These are phyloP conservation scores for Eretmocerus hayati DNA, from an alignment of 2,888 invertebrate species.

Conservation along the genomic window DNA sequence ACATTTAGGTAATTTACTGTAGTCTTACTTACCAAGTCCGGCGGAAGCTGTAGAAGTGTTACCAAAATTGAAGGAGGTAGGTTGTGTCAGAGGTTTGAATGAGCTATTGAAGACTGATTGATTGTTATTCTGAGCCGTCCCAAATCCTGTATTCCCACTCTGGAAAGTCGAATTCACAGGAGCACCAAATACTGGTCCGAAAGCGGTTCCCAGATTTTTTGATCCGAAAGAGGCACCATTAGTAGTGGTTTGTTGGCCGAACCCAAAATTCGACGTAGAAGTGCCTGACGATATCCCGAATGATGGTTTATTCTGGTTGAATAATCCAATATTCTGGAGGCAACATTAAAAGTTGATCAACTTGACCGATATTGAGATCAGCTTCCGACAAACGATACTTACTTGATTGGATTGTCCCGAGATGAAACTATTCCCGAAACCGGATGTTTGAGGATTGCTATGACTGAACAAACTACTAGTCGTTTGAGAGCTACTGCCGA, in stretches of 20 bases:
- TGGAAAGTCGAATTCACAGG: slow-evolving; percentile 29
- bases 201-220: slow-evolving; percentile 46
- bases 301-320: slow-evolving; percentile 46
- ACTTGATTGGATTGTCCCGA: slow-evolving; percentile 25
- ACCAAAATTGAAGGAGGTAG: slow-evolving; percentile 44
- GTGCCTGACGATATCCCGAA: slow-evolving; percentile 39
- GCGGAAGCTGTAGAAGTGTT: slow-evolving; percentile 32
- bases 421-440: slow-evolving; percentile 42
- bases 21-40: no score
- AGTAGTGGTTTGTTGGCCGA: slow-evolving; percentile 45
- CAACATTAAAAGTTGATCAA: no score
- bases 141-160: slow-evolving; percentile 37
- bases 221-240: slow-evolving; percentile 50
- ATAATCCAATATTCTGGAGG: slow-evolving; percentile 46
- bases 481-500: slow-evolving; percentile 38
- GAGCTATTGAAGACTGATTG: slow-evolving; percentile 47
- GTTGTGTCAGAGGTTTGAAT: slow-evolving; percentile 45
- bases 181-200: slow-evolving; percentile 43
- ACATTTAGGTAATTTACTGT: no score
- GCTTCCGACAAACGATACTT: no score
- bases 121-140: slow-evolving; percentile 34
- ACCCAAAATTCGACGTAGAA: slow-evolving; percentile 46
- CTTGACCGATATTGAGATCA: no score
- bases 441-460: slow-evolving; percentile 40
- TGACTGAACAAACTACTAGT: slow-evolving; percentile 38